Percentiles rank a stretch among this genome's conserved stretches.
phyloP scores from a whole-genome alignment of 2,113 vertebrate species.

The Ictalurus furcatus region DNA sequence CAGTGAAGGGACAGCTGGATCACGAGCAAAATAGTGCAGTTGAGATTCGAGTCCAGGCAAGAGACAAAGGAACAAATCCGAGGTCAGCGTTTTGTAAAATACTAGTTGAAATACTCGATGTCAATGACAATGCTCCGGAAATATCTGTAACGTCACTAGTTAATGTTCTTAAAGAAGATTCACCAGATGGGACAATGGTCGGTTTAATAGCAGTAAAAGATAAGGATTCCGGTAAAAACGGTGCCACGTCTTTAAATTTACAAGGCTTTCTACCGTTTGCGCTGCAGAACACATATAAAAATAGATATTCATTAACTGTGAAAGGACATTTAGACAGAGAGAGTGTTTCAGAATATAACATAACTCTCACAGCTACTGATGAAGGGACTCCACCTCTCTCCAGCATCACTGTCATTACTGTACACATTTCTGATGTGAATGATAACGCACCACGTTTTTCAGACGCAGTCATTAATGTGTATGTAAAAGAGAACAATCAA shows the following conservation, averaged over 20 bases:
- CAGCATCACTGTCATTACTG: conserved; percentile 44
- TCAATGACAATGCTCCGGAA: conserved; percentile 84
- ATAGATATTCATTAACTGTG: conserved; percentile 43
- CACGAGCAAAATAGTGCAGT: conserved; percentile 67
- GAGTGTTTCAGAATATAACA: conserved; percentile 18
- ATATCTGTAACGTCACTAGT: conserved; percentile 78
- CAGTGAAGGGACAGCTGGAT: conserved; percentile 68
- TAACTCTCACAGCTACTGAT: conserved; percentile 41
- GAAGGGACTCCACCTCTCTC: conserved; percentile 43
- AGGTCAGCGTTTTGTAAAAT: conserved; percentile 71
- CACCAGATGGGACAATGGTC: conserved; percentile 76
- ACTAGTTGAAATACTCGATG: conserved; percentile 81
- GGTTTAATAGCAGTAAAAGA: conserved; percentile 82
- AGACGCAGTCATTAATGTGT: conserved; percentile 61
- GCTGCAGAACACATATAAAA: conserved; percentile 48
- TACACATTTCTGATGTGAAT: conserved; percentile 60
- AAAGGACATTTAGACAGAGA: conserved; percentile 43
- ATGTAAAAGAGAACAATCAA: conserved; percentile 73
- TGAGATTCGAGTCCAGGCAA: conserved; percentile 65
- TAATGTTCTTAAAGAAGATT: conserved; percentile 77
- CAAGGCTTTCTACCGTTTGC: conserved; percentile 17
- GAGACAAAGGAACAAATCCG: conserved; percentile 52
- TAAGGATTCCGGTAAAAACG: conserved; percentile 68
- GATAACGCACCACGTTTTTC: conserved; percentile 56
- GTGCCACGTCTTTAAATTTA: neutral